phyloP scores from a whole-genome alignment of 1,140 invertebrate genomes.

The Colletes latitarsis region DNA sequence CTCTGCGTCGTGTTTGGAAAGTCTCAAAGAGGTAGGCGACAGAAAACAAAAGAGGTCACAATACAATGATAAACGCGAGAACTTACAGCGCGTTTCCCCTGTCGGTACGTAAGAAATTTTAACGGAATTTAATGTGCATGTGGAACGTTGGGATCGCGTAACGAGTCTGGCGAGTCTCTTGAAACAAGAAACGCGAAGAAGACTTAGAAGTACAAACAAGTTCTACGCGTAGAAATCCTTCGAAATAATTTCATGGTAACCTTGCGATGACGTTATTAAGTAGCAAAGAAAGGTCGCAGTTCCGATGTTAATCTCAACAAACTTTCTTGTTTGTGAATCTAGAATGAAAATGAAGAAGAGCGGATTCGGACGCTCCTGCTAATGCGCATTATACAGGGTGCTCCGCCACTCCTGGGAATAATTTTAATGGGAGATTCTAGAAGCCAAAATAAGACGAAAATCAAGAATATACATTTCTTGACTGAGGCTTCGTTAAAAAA shows the following conservation, averaged over 20 bases:
- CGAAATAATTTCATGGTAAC: background rate
- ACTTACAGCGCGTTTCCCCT: background rate
- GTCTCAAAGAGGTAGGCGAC: background rate
- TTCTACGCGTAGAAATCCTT: background rate
- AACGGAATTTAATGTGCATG: slow-evolving; percentile 3
- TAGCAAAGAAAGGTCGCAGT: background rate
- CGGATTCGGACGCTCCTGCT: too few relatives aligned
- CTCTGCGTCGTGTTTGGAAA: slow-evolving; percentile 13
- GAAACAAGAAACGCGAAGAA: slow-evolving; percentile 1
- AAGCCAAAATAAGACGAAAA: too few relatives aligned
- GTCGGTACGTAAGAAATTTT: slow-evolving; percentile 1
- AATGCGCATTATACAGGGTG: too few relatives aligned
- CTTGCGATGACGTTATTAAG: background rate
- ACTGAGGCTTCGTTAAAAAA: too few relatives aligned
- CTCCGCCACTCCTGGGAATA: too few relatives aligned
- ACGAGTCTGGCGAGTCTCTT: slow-evolving; percentile 5
- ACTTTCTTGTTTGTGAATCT: too few relatives aligned
- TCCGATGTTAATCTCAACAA: background rate
- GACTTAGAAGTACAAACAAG: slow-evolving; percentile 1
- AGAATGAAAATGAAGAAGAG: too few relatives aligned
- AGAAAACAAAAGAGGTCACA: background rate
- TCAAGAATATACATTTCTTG: too few relatives aligned
- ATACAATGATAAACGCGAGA: slow-evolving; percentile 9
- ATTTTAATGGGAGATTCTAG: too few relatives aligned
- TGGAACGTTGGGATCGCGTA: background rate